A percentile compares a stretch with the other conserved stretches of the same genome.
Evolutionary conservation across 2,113 vertebrate genomes (phyloP).

Genomic region (Erpornis zantholeuca): DNA sequence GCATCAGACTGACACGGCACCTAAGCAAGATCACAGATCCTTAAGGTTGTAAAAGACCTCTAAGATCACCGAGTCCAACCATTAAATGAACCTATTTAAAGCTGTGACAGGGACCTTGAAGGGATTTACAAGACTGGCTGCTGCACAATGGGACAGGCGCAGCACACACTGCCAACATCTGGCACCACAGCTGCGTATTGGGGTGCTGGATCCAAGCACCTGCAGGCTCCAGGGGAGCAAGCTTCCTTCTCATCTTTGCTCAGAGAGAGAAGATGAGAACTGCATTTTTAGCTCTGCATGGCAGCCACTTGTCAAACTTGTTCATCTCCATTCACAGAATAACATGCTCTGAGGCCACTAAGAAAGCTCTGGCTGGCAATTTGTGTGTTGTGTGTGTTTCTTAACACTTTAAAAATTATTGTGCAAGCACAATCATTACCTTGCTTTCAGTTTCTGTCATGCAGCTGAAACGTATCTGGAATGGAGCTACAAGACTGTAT

Average conservation of each 20-base stretch:
- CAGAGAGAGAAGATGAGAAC: not conserved
- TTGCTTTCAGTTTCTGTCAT: not conserved
- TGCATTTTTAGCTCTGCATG: not conserved
- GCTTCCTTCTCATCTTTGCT: not conserved
- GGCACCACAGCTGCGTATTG: accelerated
- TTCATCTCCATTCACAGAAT: not conserved
- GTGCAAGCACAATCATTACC: not conserved
- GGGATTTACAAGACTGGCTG: not conserved
- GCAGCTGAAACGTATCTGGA: not conserved
- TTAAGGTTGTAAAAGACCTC: not conserved
- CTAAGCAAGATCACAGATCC: not conserved
- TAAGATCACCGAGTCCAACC: not conserved
- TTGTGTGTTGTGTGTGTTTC: not conserved
- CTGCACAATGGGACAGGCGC: not conserved
- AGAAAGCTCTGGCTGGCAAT: not conserved
- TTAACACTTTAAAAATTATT: not conserved
- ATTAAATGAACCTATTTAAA: not conserved
- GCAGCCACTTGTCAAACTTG: not conserved
- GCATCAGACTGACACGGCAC: accelerated
- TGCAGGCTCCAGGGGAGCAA: not conserved
- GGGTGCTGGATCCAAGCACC: not conserved
- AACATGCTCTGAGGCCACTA: not conserved
- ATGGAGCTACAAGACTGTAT: not conserved
- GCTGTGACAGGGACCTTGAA: not conserved
- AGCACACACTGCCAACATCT: not conserved